These are phyloP conservation scores for Sebastes matsubarae DNA, from an alignment of 2,797 vertebrate genomes.

Conservation along the genomic window DNA sequence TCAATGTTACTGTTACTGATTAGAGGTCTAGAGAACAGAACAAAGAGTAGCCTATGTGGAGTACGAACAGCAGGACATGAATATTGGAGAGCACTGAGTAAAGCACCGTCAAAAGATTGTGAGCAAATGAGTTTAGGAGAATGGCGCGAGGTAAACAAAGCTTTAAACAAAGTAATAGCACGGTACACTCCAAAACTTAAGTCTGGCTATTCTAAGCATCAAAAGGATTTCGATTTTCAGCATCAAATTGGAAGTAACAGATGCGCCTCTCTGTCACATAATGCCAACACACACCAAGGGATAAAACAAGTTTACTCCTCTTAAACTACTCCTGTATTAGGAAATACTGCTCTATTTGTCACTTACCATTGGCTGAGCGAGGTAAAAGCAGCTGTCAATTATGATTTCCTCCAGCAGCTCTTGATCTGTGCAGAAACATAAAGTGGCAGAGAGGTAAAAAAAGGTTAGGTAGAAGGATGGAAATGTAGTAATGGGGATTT, in stretches of 20 bases:
- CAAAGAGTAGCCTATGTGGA: slow-evolving; percentile 15
- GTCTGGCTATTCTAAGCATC: not conserved
- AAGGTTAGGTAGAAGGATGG: slow-evolving; percentile 20
- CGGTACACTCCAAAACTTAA: not conserved
- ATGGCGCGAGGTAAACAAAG: slow-evolving; percentile 10
- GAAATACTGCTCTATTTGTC: not conserved
- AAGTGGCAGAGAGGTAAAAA: slow-evolving; percentile 13
- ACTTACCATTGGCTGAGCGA: slow-evolving; percentile 87
- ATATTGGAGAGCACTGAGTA: slow-evolving; percentile 14
- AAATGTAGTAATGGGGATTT: slow-evolving; percentile 13
- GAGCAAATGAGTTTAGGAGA: slow-evolving; percentile 2
- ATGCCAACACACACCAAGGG: not conserved
- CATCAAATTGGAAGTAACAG: not conserved
- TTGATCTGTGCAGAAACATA: slow-evolving; percentile 84
- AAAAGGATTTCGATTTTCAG: not conserved
- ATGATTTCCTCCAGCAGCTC: slow-evolving; percentile 90
- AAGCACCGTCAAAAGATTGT: not conserved
- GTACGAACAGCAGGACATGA: slow-evolving; percentile 24
- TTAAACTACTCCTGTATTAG: not conserved
- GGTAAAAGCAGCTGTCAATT: slow-evolving; percentile 86
- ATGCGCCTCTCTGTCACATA: not conserved
- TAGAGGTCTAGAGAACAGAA: slow-evolving; percentile 39
- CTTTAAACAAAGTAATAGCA: not conserved
- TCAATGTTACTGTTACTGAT: slow-evolving; percentile 50
- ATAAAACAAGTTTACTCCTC: not conserved